Evolutionary conservation across 1,140 invertebrate species (phyloP), one percentile per base, ranked within the genome.

Genomic region (Planococcus citri): DNA sequence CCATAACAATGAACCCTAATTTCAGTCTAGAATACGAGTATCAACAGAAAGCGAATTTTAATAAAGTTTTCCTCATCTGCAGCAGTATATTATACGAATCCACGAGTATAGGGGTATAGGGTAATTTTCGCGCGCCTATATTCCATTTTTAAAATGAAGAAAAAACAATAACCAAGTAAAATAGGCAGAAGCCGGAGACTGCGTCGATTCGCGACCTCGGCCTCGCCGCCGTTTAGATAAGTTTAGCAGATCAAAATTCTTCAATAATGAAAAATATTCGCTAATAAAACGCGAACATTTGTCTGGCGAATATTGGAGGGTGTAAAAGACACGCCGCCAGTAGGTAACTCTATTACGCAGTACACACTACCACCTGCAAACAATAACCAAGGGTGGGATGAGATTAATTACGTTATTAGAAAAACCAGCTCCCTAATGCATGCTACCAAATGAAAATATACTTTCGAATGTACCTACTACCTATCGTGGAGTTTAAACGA

Each of bases 251-350:
- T 33, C 41, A 20, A 20, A 14, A 51, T 51, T 20, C 29, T 33
- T 51, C 41, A 51, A 51, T 51, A 51, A 51, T 51, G 41, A 51
- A 51, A 51, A 20, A 51, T 20, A 20, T 20, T 14, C n/a, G 41
- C 41, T 51, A 51, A 51, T 51, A 51, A 51, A 51, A 51, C n/a
- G n/a, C n/a, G 41, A 51, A 51, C n/a, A 51, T 51, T 51, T 51
- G 41, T 51, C 41, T 51, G 41, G 41, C 17, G 17, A 51, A 51
- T 17, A 14, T 17, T 51, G 6, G 12, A 51, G 41, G 41, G 17
- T 4, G 10, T 51, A 9, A 51, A 51, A 51, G n/a, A n/a, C n/a
- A n/a, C n/a, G n/a, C n/a, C n/a, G n/a, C n/a, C n/a, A n/a, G n/a
- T n/a, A n/a, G 2, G 41, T 51, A 17, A 51, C 41, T 51, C 12